These are phyloP conservation scores for Ophraella communa DNA, from an alignment of 2,888 invertebrate genomes.

Conservation along the genomic window DNA sequence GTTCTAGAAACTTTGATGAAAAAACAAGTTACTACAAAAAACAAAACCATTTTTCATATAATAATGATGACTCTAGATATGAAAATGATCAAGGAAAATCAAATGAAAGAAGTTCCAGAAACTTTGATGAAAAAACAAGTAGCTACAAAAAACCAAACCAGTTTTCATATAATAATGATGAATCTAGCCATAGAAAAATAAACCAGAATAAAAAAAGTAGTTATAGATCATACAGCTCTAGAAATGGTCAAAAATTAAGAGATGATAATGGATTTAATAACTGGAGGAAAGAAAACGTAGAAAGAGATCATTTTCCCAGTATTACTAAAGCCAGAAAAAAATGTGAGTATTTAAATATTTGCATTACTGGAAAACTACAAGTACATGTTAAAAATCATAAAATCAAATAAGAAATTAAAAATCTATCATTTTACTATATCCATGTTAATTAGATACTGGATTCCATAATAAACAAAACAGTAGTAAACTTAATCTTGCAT, in stretches of 20 bases:
- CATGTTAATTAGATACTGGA: too few relatives aligned
- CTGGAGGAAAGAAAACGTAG: constrained; percentile 30
- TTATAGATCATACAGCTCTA: constrained; percentile 29
- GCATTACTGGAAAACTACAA: too few relatives aligned
- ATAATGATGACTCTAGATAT: constrained; percentile 4
- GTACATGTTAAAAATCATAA: too few relatives aligned
- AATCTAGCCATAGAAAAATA: constrained; percentile 18
- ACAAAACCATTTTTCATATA: constrained; percentile 14
- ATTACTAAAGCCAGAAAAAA: constrained; percentile 34
- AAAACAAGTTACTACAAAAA: constrained; percentile 19
- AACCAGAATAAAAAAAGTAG: constrained; percentile 31
- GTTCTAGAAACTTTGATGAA: constrained; percentile 37
- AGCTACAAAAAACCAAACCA: constrained; percentile 25
- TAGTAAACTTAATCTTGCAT: too few relatives aligned
- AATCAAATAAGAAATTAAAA: too few relatives aligned
- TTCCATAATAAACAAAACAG: too few relatives aligned
- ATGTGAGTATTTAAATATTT: constrained; percentile 35
- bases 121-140: constrained; percentile 32
- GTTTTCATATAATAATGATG: not conserved
- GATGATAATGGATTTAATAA: constrained; percentile 25
- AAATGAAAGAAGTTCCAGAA: constrained; percentile 41
- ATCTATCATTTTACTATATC: too few relatives aligned
- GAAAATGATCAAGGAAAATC: constrained; percentile 10
- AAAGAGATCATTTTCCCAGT: constrained; percentile 26
- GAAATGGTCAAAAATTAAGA: constrained; percentile 28